Conservation (phyloP, 2,888 invertebrate genomes). For the Euclidia mi region DNA sequence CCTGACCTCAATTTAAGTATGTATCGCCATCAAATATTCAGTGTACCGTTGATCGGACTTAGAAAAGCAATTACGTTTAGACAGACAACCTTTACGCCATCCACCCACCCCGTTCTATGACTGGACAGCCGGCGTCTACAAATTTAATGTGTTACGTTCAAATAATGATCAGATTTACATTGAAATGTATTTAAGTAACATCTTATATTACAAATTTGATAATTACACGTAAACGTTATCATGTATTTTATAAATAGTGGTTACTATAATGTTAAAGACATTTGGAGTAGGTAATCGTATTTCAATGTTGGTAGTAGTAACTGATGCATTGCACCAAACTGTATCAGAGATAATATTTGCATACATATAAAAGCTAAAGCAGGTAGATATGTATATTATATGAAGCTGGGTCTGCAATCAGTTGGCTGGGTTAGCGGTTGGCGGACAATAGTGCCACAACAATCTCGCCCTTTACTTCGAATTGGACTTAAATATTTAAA, state of each 20-base stretch:
- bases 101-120: constrained; percentile 36
- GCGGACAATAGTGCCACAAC: constrained; percentile 87
- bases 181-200: neutral
- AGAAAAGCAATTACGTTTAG: constrained; percentile 75
- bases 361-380: constrained; percentile 67
- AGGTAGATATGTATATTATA: constrained; percentile 83
- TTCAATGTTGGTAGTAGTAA: constrained; percentile 8
- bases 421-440: constrained; percentile 80
- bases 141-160: constrained; percentile 28
- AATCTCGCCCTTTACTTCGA: constrained; percentile 87
- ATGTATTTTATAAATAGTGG: too few species aligned
- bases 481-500: constrained; percentile 89
- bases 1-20: constrained; percentile 65
- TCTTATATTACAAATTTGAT: neutral
- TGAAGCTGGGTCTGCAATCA: constrained; percentile 86
- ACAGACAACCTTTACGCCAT: constrained; percentile 61
- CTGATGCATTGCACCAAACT: constrained; percentile 7
- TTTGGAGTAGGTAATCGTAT: constrained; percentile 8
- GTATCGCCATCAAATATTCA: constrained; percentile 73
- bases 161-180: constrained; percentile 12
- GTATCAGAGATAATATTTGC: constrained; percentile 32
- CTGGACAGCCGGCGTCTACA: constrained; percentile 44
- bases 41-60: constrained; percentile 69
- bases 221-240: too few species aligned
- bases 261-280: too few species aligned